Base-by-base conservation (phyloP, 1,140 invertebrate genomes). In the Drosophila funebris region DNA sequence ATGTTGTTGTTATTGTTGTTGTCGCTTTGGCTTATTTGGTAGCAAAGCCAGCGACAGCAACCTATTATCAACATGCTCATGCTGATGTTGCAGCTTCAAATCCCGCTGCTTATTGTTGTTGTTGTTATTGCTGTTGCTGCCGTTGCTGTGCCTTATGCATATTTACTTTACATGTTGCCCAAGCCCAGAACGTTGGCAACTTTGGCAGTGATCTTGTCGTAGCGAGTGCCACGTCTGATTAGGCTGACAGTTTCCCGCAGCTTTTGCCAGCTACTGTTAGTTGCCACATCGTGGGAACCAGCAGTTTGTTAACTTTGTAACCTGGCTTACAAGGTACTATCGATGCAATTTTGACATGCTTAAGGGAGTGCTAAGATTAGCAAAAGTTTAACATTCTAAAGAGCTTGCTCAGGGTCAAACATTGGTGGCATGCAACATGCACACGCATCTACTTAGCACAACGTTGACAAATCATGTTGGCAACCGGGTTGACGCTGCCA, bases 161-260 rank as follows among this genome's bases (percentile, higher is more conserved):
- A 81, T 81, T 87, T 87, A 71, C 70, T 81, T 87, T 87, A 71
- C 70, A 85, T 81, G 76, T 44, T 66, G 75, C 57, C 56, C 27
- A 29, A 58, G 31, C 29, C 63, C 16, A 58, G 14, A 43, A 8
- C 22, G 33, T 31, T 24, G 56, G 56, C 11, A 27, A 36, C 57
- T 71, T 46, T 88, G 78, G 83, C 78, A 88, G 74, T 87, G 82
- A 87, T 87, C 82, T 87, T 87, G 82, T 87, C 83, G 66, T 24
- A 43, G 48, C 68, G 61, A 82, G 78, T 87, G 66, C 66, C 78
- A 72, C 78, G 79, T 83, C 83, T 81, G 83, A 87, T 88, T 78
- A 76, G 72, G 52, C 66, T 85, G 81, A 85, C 81, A 85, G 81
- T 80, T 85, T 76, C 56, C 69, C 62, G 75, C 83, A 62, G 82